Evolutionary conservation across 2,113 vertebrate genomes (phyloP), one percentile per base, ranked within the genome.

Genomic region (Synchiropus splendidus): DNA sequence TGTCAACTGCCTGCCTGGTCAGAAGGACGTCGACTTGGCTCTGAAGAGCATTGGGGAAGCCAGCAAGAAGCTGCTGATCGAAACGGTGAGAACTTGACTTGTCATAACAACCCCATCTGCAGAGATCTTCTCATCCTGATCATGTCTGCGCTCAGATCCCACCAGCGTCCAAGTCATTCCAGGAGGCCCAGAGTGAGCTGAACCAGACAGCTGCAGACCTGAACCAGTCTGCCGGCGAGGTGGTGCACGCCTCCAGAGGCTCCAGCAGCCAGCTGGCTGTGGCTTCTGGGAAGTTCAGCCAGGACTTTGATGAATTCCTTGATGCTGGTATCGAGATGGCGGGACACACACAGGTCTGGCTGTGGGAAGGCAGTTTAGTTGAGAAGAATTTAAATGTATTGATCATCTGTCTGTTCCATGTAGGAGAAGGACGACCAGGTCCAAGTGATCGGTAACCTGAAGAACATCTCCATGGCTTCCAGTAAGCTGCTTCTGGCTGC

Each of bases 261-360:
- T 90, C 91, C 67, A 99, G 91, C 14, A 85, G 90, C 52, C 90
- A 94, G 72, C 82, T 99, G 64, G 93, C 95, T 0, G 86, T 87
- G 31, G 94, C 95, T 8, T 98, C 94, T 2, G 94, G 95, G 6
- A 97, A 94, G 61, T 99, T 99, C 80, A 94, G 94, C 33, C 85
- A 96, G 44, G 90, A 98, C 75, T 99, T 99, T 14, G 92, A 98
- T 31, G 93, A 99, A 58, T 99, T 99, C 78, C 88, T 99, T 6
- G 95, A 97, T 33, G 94, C 94, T 11, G 95, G 95, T 11, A 93
- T 99, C 17, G 95, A 99, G 82, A 99, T 99, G 93, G 94, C 95
- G 0, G 95, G 95, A 8, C 95, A 97, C 64, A 94, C 95, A 2
- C 94, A 95, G 86, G 95, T 96, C 62, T 2, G 42, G 58, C 6